Percentiles rank a stretch among this genome's conserved stretches.
Evolutionary conservation across 2,888 invertebrate species (phyloP).

Genomic region (Ophion obscuratus): DNA sequence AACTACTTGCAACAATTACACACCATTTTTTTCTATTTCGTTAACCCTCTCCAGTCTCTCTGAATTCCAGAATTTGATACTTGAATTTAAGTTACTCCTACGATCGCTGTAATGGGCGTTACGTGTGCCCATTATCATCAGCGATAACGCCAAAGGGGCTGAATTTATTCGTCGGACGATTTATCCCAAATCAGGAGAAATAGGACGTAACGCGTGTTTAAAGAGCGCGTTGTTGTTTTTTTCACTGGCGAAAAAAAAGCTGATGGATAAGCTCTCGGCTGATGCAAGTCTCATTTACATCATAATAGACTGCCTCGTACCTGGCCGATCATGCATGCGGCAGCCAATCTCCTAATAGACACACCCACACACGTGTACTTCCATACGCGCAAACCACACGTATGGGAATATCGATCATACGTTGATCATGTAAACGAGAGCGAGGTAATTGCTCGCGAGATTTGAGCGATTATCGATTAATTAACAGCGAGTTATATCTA

Average conservation of each 20-base stretch:
- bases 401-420: not conserved
- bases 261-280: constrained; percentile 20
- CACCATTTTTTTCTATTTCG: too few relatives aligned
- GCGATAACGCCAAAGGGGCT: not conserved
- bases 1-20: too few relatives aligned
- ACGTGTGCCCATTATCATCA: not conserved
- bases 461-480: constrained; percentile 18
- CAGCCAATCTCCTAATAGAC: constrained; percentile 6
- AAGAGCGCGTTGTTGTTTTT: not conserved
- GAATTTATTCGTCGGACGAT: constrained; percentile 30
- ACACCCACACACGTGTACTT: not conserved
- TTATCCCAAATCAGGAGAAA: not conserved
- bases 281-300: constrained; percentile 57
- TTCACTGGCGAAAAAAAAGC: constrained; percentile 16
- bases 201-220: constrained; percentile 9
- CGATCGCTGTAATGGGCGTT: not conserved
- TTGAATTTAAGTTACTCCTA: not conserved
- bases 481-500: not conserved
- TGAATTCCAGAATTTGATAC: not conserved
- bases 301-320: constrained; percentile 48
- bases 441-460: constrained; percentile 18
- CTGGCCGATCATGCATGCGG: constrained; percentile 1
- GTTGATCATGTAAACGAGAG: constrained; percentile 26
- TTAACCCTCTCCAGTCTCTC: too few relatives aligned
- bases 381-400: not conserved